Evolutionary conservation across 2,113 vertebrate genomes (phyloP), one percentile per base, ranked within the genome.

Genomic region (Laterallus jamaicensis): DNA sequence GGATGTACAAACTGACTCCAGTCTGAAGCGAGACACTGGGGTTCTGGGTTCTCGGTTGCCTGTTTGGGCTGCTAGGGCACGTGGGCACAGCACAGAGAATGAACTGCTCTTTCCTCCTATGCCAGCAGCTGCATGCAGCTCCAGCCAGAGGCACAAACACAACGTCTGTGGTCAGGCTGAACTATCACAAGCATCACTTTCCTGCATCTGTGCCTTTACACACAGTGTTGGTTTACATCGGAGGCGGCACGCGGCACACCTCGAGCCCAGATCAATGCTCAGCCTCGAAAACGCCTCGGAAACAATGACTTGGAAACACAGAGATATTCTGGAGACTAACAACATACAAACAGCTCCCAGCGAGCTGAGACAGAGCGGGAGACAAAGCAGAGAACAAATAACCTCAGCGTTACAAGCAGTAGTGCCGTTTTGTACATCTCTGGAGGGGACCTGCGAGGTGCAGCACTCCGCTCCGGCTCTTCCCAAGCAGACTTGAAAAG

Each of bases 291-390:
- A 70, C 0, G 18, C 26, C 90, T 91, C 71, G 4, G 76, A 67
- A 93, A 97, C 95, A 92, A 96, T 16, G 82, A 96, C 92, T 85
- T 92, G 87, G 75, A 79, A 94, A 88, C 55, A 64, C 58, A 68
- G 70, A 15, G 70, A 64, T 59, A 70, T 90, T 87, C 92, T 52
- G 56, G 70, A 93, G 67, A 88, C 79, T 18, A 87, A 70, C 78
- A 52, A 63, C 2, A 5, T 59, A 86, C 79, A 88, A 95, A 70
- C 79, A 92, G 88, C 90, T 87, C 90, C 87, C 73, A 63, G 29
- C 37, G 25, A 40, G n/a, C 94, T 70, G 79, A n/a, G 70, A 62
- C 19, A 20, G 17, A 66, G 79, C 3, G 63, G 75, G 79, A 92
- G 82, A 76, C 50, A 91, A 78, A 79, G 75, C 79, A 78, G 59